A percentile compares a stretch with the other conserved stretches of the same genome.
Evolutionary conservation across 2,797 vertebrate genomes (phyloP).

Genomic region (Cossypha dichroa): DNA sequence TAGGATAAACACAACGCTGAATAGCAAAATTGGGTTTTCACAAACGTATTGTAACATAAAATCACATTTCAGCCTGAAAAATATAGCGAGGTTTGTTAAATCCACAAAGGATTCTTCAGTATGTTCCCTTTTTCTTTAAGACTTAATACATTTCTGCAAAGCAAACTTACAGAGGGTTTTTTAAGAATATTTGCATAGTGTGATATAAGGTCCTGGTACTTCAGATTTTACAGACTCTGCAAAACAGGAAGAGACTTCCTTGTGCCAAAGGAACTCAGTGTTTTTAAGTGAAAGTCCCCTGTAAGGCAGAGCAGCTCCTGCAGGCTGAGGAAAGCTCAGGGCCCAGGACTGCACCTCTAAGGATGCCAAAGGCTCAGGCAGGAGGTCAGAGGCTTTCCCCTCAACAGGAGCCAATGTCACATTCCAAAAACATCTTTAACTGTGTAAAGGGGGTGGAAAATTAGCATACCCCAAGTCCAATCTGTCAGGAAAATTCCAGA

Average conservation of each 20-base stretch:
- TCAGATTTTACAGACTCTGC: background rate
- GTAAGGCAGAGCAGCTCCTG: background rate
- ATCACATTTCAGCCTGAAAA: background rate
- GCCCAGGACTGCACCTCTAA: background rate
- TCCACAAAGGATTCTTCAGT: background rate
- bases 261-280: background rate
- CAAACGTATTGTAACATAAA: background rate
- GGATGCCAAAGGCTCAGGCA: background rate
- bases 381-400: background rate
- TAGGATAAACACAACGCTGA: background rate
- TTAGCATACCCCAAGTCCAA: fast-evolving
- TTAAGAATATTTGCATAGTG: background rate
- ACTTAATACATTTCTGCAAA: background rate
- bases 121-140: background rate
- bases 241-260: background rate
- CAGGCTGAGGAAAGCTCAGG: background rate
- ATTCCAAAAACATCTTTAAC: background rate
- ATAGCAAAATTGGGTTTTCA: constrained; percentile 22
- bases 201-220: background rate
- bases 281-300: background rate
- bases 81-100: background rate
- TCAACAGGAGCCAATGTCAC: fast-evolving
- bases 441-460: background rate
- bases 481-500: background rate
- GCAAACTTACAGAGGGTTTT: background rate